phyloP scores from a whole-genome alignment of 2,888 invertebrate genomes.

The Caenorhabditis sp. region DNA sequence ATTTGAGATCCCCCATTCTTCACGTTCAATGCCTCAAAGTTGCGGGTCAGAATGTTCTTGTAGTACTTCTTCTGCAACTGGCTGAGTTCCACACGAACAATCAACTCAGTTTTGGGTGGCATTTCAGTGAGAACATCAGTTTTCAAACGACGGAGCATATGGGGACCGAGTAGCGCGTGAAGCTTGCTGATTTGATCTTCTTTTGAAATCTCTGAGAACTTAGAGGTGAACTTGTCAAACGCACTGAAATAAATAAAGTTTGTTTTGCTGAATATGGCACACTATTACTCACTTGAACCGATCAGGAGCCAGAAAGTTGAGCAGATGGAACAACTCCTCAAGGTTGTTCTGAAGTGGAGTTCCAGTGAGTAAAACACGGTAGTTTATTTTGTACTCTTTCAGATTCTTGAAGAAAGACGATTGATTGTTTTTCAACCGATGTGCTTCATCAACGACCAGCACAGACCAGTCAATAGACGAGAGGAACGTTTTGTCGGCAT shows the following conservation, averaged over 20 bases:
- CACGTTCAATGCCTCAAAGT: no score
- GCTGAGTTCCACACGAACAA: conserved; percentile 6
- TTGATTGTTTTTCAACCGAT: conserved; percentile 35
- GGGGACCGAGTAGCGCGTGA: conserved; percentile 25
- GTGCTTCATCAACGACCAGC: conserved; percentile 43
- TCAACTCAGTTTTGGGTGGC: neutral
- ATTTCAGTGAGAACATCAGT: neutral
- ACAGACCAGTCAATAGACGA: conserved; percentile 14
- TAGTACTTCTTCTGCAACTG: conserved; percentile 27
- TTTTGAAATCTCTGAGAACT: conserved; percentile 1
- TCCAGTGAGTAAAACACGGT: conserved; percentile 33
- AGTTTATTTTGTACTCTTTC: neutral
- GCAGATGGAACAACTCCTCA: conserved; percentile 36
- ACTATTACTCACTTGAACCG: conserved; percentile 7
- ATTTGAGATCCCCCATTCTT: no score
- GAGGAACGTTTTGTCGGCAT: conserved; percentile 88
- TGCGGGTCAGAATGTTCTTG: neutral
- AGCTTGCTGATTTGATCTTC: conserved; percentile 23
- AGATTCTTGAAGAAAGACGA: neutral
- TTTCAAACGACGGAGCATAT: conserved; percentile 38
- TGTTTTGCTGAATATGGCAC: no score
- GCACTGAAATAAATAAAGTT: conserved; percentile 9
- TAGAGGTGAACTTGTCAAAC: no score
- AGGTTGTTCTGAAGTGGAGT: conserved; percentile 43
- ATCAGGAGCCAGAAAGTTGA: conserved; percentile 29